Conservation (phyloP, 2,113 vertebrate genomes). For the Fulmarus glacialis region DNA sequence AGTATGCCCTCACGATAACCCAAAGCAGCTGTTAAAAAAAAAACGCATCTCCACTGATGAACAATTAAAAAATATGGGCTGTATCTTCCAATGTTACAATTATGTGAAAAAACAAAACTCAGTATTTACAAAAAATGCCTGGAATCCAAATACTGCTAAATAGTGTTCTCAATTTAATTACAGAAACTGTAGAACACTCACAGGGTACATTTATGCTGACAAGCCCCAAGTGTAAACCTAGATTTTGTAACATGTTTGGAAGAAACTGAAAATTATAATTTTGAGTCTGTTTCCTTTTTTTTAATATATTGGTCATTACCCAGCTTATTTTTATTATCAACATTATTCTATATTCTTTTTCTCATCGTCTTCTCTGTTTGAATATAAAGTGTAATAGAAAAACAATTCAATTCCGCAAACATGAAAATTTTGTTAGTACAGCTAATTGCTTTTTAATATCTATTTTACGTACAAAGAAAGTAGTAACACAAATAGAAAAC, state of each 20-base stretch:
- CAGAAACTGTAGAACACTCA: not conserved
- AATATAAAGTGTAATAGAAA: not conserved
- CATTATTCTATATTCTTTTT: not conserved
- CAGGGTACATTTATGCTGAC: not conserved
- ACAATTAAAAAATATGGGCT: not conserved
- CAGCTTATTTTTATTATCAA: not conserved
- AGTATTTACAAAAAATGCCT: not conserved
- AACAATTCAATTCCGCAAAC: not conserved
- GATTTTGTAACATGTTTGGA: not conserved
- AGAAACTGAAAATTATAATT: not conserved
- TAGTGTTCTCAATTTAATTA: not conserved
- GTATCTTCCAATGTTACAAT: not conserved
- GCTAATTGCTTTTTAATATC: not conserved
- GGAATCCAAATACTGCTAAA: not conserved
- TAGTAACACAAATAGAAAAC: not conserved
- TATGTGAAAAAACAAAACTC: not conserved
- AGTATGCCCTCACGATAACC: not conserved
- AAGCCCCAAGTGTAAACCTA: not conserved
- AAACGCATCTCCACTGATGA: not conserved
- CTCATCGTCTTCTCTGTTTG: not conserved
- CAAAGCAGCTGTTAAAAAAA: not conserved
- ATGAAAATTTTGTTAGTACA: not conserved
- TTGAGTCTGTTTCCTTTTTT: not conserved
- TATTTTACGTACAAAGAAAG: not conserved
- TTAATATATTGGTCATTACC: not conserved